Evolutionary conservation across 2,113 vertebrate genomes (phyloP).

Genomic region (Camarhynchus parvulus): DNA sequence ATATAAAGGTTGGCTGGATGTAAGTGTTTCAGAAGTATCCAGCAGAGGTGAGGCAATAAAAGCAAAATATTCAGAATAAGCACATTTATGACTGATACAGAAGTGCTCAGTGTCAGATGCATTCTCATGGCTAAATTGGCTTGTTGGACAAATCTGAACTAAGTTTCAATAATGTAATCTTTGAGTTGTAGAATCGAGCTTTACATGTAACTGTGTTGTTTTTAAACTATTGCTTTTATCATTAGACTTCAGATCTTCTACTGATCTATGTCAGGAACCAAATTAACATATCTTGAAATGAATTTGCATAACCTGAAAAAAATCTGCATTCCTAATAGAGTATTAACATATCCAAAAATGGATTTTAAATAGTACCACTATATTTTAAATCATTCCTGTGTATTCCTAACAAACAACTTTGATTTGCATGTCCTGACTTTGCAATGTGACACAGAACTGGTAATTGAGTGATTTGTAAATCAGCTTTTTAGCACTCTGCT

Average conservation of each 20-base stretch:
- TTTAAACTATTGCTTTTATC: not conserved
- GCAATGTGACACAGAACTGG: not conserved
- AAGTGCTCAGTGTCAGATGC: not conserved
- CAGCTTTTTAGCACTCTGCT: not conserved
- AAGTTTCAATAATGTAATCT: not conserved
- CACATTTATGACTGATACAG: not conserved
- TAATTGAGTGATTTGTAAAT: conserved; percentile 4
- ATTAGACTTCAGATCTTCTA: not conserved
- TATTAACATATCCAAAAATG: conserved; percentile 57
- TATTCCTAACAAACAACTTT: conserved; percentile 39
- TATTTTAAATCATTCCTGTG: conserved; percentile 35
- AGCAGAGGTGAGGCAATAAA: not conserved
- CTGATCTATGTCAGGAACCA: not conserved
- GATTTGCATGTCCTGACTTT: conserved; percentile 72
- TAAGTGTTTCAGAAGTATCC: not conserved
- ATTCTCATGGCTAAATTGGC: not conserved
- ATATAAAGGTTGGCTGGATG: not conserved
- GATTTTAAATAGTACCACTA: conserved; percentile 17
- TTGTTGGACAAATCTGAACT: not conserved
- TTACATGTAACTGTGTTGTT: not conserved
- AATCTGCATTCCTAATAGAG: conserved; percentile 57
- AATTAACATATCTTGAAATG: conserved; percentile 37
- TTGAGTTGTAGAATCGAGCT: not conserved
- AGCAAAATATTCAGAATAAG: not conserved
- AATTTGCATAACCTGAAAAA: conserved; percentile 35